Evolutionary conservation across 2,888 invertebrate species (phyloP).

Genomic region (Protophormia terraenovae): DNA sequence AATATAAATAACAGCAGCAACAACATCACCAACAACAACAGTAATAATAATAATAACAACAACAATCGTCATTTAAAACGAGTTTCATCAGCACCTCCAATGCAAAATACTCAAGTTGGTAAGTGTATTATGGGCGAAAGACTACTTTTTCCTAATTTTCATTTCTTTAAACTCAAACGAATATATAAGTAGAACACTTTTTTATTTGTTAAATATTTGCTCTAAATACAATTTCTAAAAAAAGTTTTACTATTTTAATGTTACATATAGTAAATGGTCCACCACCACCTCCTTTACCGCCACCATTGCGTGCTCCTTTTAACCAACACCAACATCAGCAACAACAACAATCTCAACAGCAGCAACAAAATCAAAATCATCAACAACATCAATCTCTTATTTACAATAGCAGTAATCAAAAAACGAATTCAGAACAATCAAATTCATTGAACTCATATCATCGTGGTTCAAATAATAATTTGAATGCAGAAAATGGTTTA

Average conservation of each 20-base stretch:
- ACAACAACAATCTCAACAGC: conserved; percentile 35
- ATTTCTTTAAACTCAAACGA: background rate
- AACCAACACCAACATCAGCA: conserved; percentile 60
- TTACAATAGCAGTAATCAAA: conserved; percentile 44
- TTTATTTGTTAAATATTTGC: conserved; percentile 4
- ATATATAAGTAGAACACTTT: conserved; percentile 44
- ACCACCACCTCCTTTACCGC: conserved; percentile 88
- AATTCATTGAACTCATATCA: conserved; percentile 65
- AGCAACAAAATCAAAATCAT: conserved; percentile 4
- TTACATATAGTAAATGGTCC: conserved; percentile 82
- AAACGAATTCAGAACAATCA: conserved; percentile 65
- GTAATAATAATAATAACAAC: conserved; percentile 65
- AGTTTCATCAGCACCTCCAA: conserved; percentile 83
- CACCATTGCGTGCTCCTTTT: conserved; percentile 82
- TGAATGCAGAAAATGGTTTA: conserved; percentile 69
- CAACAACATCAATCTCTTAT: conserved; percentile 28
- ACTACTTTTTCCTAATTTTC: too few species aligned
- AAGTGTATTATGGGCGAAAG: conserved; percentile 63
- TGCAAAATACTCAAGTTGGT: conserved; percentile 80
- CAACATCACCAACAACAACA: conserved; percentile 67
- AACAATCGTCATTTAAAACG: conserved; percentile 82
- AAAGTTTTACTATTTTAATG: conserved; percentile 3
- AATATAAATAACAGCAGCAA: conserved; percentile 74
- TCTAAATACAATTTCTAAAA: conserved; percentile 25
- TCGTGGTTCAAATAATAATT: conserved; percentile 69